Evolutionary conservation across 2,888 invertebrate species (phyloP).

Genomic region (Metopia argyrocephala): DNA sequence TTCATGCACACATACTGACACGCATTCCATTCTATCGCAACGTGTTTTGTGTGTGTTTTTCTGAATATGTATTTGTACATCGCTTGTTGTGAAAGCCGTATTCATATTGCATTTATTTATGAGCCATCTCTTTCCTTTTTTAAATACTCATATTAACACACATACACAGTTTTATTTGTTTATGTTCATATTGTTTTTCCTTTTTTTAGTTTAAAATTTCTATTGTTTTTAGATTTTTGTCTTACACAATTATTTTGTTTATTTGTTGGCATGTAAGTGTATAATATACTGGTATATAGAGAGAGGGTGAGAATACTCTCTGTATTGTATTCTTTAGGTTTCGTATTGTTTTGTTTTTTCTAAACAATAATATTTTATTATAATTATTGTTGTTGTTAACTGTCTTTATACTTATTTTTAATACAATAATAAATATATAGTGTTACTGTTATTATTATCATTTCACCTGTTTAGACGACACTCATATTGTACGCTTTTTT

Average conservation of each 20-base stretch:
- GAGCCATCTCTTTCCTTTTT: not conserved
- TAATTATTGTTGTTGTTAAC: not conserved
- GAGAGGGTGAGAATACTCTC: not conserved
- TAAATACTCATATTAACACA: not conserved
- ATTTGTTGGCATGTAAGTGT: no score
- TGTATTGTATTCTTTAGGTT: conserved; percentile 26
- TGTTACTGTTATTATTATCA: conserved; percentile 44
- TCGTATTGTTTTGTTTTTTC: conserved; percentile 53
- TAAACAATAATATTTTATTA: conserved; percentile 66
- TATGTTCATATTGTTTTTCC: not conserved
- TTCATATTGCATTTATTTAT: conserved; percentile 41
- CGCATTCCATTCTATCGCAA: conserved; percentile 10
- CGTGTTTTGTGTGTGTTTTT: conserved; percentile 43
- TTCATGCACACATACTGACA: not conserved
- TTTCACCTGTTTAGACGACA: conserved; percentile 59
- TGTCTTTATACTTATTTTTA: conserved; percentile 25
- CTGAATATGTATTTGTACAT: conserved; percentile 50
- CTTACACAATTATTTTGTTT: conserved; percentile 47
- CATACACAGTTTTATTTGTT: not conserved
- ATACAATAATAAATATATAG: conserved; percentile 14
- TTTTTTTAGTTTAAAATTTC: not conserved
- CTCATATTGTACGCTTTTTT: not conserved
- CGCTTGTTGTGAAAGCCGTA: conserved; percentile 25
- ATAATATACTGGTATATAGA: not conserved
- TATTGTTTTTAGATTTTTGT: not conserved